Evolutionary conservation across 1,140 invertebrate species (phyloP), one percentile per base, ranked within the genome.

Genomic region (Acyrthosiphon pisum): DNA sequence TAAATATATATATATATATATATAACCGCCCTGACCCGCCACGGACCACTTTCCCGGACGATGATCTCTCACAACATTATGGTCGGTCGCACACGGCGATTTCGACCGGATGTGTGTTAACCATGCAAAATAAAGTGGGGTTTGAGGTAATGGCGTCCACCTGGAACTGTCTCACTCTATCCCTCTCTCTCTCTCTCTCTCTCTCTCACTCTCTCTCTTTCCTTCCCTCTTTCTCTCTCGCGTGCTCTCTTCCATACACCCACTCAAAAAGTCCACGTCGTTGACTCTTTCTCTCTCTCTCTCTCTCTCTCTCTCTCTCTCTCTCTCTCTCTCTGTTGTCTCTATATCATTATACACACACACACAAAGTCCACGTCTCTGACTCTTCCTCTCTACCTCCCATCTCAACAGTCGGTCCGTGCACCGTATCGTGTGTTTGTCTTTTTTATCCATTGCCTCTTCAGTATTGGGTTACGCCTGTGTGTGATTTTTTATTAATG

Each of bases 121-220:
- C 84, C 84, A 46, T 50, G 86, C 46, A 88, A 48, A 88, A 88
- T 88, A 88, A 88, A 88, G 86, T 50, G 46, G 86, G 86, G 30
- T 88, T 35, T 50, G 46, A 26, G 86, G 30, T 88, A 88, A 88
- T 35, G n/a, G 86, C 46, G 37, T 88, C 30, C 86, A 88, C 86
- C 86, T 87, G 84, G 18, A 48, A 87, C 84, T 48, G 26, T 48
- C 44, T 87, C 44, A 14, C 18, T 48, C 30, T 20, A 6, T 87
- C 30, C 46, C 30, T 22, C 4, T 48, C 84, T 30, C 44, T 48
- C 11, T 22, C 37, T 41, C 37, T 1, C 37, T 81, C 0, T 81
- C 11, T 23, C 30, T 76, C 30, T 81, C 4, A 22, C 35, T 37
- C 4, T 76, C 30, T 81, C 4, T 37, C 20, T 37, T n/a, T n/a